A percentile compares a stretch with the other conserved stretches of the same genome.
These are phyloP conservation scores for Spilogale gracilis DNA, from an alignment of 2,113 vertebrate species.

Conservation along the genomic window DNA sequence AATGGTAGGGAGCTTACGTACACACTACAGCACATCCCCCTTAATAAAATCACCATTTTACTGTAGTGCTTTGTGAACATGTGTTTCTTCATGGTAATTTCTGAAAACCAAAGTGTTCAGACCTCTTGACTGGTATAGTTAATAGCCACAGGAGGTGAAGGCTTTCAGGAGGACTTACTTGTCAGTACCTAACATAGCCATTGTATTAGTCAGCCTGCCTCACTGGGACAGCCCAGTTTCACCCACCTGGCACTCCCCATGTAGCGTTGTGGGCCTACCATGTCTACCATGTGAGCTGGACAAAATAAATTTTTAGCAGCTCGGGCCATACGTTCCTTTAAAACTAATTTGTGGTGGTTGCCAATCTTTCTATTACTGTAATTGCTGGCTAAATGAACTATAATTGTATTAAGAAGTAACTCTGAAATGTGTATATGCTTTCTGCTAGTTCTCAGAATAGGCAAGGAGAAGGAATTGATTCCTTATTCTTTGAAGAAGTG, in stretches of 20 bases:
- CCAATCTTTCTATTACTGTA: conserved; percentile 89
- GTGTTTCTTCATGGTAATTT: neutral
- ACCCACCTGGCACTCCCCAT: fast-evolving
- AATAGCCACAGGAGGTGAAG: neutral
- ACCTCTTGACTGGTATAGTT: neutral
- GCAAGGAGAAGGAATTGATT: conserved; percentile 82
- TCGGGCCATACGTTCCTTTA: conserved; percentile 84
- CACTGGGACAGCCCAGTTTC: neutral
- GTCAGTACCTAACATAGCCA: neutral
- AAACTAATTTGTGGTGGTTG: conserved; percentile 85
- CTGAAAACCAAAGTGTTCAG: neutral
- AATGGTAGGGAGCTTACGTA: neutral
- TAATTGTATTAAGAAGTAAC: conserved; percentile 90
- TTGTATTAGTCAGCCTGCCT: neutral
- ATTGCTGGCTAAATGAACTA: conserved; percentile 89
- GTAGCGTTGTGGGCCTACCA: neutral
- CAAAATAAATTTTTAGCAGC: conserved; percentile 49
- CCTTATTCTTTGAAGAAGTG: conserved; percentile 73
- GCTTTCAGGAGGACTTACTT: neutral
- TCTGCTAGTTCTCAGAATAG: conserved; percentile 84
- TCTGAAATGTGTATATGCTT: conserved; percentile 87
- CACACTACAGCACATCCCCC: neutral
- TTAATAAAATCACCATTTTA: neutral
- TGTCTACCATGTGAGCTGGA: neutral
- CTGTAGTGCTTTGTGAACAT: neutral